Base-by-base conservation (phyloP, 1,140 invertebrate genomes). In the Cyphomyrmex costatus region DNA sequence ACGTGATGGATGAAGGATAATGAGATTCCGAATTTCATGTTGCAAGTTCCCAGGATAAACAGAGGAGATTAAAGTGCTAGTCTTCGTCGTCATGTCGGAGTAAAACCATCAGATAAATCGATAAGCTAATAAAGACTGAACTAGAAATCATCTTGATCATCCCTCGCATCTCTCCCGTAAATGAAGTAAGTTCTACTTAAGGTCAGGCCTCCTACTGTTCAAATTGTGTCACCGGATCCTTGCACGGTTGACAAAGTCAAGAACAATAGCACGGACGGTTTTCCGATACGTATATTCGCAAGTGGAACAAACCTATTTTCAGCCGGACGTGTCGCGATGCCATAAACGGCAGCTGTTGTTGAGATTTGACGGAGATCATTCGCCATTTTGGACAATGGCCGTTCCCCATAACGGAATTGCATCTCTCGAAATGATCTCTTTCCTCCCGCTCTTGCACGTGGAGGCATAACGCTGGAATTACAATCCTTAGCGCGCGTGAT, bases 281-380 rank as follows among this genome's bases (percentile, higher is more conserved):
- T 79, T 49, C 42, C 60, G 21, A 82, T 60, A 71, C 2, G 33
- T 71, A 71, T 42, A 71, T 42, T 58, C 33, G 51, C 24, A 82
- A 82, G 51, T 82, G 66, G 66, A 82, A 58, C 78, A 71, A 12
- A 24, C 51, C 36, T n/a, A 53, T 46, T 71, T 82, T 24, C n/a
- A 36, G 24, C n/a, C 65, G 68, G 33, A 71, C 78, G 16, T 56
- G 51, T 58, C 33, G 65, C 46, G 46, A 53, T 10, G 12, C 61
- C 61, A 53, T 42, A 56, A n/a, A 21, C 63, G 61, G 53, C 56
- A 70, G 33, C 51, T 61, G 85, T 36, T 42, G 36, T 58, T 8
- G 36, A 70, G 51, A 71, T 68, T 65, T 83, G 83, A 27, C 21
- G 46, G 63, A 68, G 60, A 63, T 66, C 7, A 51, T 30, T 66